These are phyloP conservation scores for Habropoda laboriosa DNA, from an alignment of 1,140 invertebrate genomes.

Conservation along the genomic window DNA sequence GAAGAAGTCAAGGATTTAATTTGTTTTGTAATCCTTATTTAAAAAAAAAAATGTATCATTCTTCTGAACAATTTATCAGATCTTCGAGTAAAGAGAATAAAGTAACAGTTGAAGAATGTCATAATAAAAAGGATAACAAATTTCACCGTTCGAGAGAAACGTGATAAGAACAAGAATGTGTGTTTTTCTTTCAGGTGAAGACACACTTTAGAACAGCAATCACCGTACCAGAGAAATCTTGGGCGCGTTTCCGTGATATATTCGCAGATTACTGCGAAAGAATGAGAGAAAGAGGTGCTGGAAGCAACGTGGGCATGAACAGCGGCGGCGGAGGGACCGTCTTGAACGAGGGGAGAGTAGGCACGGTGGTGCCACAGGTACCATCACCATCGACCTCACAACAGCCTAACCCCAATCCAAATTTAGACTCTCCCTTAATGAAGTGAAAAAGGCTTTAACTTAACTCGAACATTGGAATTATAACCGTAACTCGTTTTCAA, in stretches of 20 bases:
- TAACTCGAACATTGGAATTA: slow-evolving; percentile 80
- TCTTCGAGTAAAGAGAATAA: too few species aligned
- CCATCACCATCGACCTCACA: slow-evolving; percentile 78
- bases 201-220: slow-evolving; percentile 98
- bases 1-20: too few species aligned
- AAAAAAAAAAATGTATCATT: too few species aligned
- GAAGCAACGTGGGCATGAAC: slow-evolving; percentile 70
- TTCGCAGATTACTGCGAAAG: slow-evolving; percentile 97
- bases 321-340: slow-evolving; percentile 69
- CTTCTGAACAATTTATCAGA: too few species aligned
- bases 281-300: slow-evolving; percentile 86
- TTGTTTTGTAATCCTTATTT: too few species aligned
- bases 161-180: not conserved
- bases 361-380: slow-evolving; percentile 77
- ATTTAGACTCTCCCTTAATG: slow-evolving; percentile 80
- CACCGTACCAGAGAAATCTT: slow-evolving; percentile 98
- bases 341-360: slow-evolving; percentile 74
- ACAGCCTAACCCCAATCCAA: slow-evolving; percentile 81
- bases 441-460: slow-evolving; percentile 83
- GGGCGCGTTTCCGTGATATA: slow-evolving; percentile 97
- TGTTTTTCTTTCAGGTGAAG: slow-evolving; percentile 92
- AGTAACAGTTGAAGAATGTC: not conserved
- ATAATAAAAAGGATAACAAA: not conserved
- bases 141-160: too few species aligned
- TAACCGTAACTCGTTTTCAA: slow-evolving; percentile 78